These are phyloP conservation scores for Geococcyx californianus DNA, from an alignment of 2,113 vertebrate genomes.

Conservation along the genomic window DNA sequence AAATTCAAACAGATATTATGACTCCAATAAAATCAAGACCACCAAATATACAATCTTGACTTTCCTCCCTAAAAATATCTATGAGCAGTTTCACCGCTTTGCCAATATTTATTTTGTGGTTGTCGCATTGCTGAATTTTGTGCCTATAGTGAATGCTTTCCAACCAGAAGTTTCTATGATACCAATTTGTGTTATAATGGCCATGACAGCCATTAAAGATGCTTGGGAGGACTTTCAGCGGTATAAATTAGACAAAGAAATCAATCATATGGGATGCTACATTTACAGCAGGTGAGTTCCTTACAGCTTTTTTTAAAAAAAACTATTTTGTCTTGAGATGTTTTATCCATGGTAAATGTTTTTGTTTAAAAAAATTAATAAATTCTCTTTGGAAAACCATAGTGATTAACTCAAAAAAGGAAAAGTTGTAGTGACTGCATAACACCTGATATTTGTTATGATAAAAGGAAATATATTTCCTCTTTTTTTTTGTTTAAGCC, in stretches of 20 bases:
- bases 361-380: not conserved
- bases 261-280: conserved; percentile 85
- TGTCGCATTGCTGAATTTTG: conserved; percentile 86
- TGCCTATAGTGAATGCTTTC: conserved; percentile 89
- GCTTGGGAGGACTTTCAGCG: conserved; percentile 91
- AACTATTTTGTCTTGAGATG: conserved; percentile 41
- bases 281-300: conserved; percentile 87
- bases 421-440: not conserved
- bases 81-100: conserved; percentile 89
- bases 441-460: not conserved
- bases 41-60: conserved; percentile 88
- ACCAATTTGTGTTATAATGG: conserved; percentile 85
- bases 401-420: conserved; percentile 57
- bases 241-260: conserved; percentile 85
- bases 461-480: not conserved
- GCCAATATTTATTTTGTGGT: conserved; percentile 92
- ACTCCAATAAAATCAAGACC: conserved; percentile 87
- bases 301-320: not conserved
- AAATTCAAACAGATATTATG: conserved; percentile 84
- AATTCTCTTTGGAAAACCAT: not conserved
- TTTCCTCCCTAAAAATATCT: conserved; percentile 90
- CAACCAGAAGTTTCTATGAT: conserved; percentile 86
- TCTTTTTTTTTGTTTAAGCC: not conserved
- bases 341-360: conserved; percentile 64
- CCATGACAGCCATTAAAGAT: conserved; percentile 89